phyloP scores from a whole-genome alignment of 2,113 vertebrate genomes.

The Herpetotheres cachinnans region DNA sequence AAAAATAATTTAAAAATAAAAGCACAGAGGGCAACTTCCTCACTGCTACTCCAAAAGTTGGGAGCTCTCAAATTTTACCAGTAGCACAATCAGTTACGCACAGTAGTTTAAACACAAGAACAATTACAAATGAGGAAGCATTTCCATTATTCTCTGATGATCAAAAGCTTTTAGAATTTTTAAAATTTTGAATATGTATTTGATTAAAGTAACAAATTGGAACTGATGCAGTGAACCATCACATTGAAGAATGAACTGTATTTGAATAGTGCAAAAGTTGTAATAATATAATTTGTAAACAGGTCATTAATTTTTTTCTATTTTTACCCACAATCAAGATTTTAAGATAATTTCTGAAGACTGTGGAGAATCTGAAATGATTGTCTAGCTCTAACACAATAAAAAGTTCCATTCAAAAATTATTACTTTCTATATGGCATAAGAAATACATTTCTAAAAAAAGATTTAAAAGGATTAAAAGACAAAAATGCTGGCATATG shows the following conservation, averaged over 20 bases:
- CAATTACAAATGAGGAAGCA: not conserved
- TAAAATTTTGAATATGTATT: not conserved
- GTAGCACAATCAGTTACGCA: not conserved
- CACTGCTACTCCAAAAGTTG: not conserved
- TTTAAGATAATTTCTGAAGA: not conserved
- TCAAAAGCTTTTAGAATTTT: not conserved
- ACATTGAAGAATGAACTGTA: not conserved
- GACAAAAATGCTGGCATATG: not conserved
- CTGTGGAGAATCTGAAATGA: not conserved
- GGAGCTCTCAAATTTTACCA: not conserved
- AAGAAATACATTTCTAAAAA: not conserved
- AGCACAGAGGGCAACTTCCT: not conserved
- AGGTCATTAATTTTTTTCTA: not conserved
- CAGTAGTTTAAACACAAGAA: not conserved
- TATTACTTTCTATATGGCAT: not conserved
- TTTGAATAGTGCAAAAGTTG: not conserved
- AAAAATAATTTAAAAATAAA: not conserved
- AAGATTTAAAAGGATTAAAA: not conserved
- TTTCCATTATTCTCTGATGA: not conserved
- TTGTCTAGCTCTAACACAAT: not conserved
- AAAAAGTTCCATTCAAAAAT: not conserved
- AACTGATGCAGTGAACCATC: not conserved
- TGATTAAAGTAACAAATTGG: not conserved
- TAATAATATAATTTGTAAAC: not conserved
- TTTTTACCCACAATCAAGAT: not conserved